These are phyloP conservation scores for Oscheius sp. DNA, from an alignment of 2,888 invertebrate genomes.

Conservation along the genomic window DNA sequence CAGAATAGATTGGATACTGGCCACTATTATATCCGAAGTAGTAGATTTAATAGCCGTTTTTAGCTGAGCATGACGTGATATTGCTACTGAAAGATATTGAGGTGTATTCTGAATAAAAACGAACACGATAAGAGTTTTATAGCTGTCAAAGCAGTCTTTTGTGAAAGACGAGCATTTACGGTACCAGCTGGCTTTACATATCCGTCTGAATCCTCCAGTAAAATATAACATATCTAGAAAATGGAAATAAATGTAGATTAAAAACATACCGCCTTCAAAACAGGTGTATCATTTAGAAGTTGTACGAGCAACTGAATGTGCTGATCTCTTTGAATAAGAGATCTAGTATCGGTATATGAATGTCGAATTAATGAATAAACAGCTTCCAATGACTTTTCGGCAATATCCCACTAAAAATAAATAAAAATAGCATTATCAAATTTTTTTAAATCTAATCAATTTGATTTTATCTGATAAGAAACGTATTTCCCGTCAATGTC, in stretches of 20 bases:
- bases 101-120: not conserved
- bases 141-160: conserved; percentile 44
- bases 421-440: not conserved
- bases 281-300: conserved; percentile 62
- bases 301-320: conserved; percentile 55
- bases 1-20: conserved; percentile 57
- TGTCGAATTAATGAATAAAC: conserved; percentile 56
- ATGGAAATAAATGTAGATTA: not conserved
- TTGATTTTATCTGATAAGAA: not conserved
- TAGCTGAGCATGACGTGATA: conserved; percentile 49
- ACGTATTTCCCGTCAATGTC: not conserved
- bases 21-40: conserved; percentile 54
- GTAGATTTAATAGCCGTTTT: conserved; percentile 52
- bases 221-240: conserved; percentile 48
- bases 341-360: conserved; percentile 56
- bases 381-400: conserved; percentile 51
- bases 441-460: not conserved
- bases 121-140: conserved; percentile 34
- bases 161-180: conserved; percentile 34
- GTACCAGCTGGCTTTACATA: conserved; percentile 36
- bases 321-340: conserved; percentile 47
- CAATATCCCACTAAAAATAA: conserved; percentile 57
- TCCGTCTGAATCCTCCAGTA: conserved; percentile 54
- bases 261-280: conserved; percentile 45
- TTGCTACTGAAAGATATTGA: conserved; percentile 38